Evolutionary conservation across 2,113 vertebrate species (phyloP).

Genomic region (Anoplopoma fimbria): DNA sequence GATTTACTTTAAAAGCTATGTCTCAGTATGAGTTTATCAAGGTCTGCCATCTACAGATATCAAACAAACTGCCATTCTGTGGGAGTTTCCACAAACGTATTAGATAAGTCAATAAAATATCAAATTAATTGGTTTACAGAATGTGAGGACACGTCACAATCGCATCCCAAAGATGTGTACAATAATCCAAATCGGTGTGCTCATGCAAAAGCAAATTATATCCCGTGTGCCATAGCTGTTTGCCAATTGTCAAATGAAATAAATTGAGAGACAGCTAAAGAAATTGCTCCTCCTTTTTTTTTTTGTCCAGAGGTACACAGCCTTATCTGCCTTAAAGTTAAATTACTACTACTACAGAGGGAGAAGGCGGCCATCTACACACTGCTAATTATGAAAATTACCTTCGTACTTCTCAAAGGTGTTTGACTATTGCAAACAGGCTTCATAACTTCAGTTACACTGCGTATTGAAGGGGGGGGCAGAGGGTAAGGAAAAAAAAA

Average conservation of each 20-base stretch:
- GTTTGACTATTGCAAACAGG: constrained; percentile 69
- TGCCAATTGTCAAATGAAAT: constrained; percentile 78
- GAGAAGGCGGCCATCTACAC: constrained; percentile 64
- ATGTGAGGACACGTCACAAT: constrained; percentile 46
- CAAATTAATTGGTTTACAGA: constrained; percentile 32
- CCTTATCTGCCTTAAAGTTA: constrained; percentile 76
- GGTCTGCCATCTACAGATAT: background rate
- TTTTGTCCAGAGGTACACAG: constrained; percentile 49
- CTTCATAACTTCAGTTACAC: constrained; percentile 72
- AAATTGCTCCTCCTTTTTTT: constrained; percentile 68
- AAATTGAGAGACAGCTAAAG: constrained; percentile 71
- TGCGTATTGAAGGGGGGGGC: constrained; percentile 50
- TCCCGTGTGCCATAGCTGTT: constrained; percentile 67
- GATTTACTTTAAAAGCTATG: background rate
- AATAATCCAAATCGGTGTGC: constrained; percentile 52
- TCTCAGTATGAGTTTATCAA: background rate
- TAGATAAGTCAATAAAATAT: constrained; percentile 41
- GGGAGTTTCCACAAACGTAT: background rate
- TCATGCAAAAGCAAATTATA: constrained; percentile 59
- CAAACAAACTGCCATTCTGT: background rate
- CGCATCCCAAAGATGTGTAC: constrained; percentile 43
- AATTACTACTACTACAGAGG: constrained; percentile 72
- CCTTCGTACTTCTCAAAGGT: constrained; percentile 63
- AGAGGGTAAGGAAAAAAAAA: constrained; percentile 16
- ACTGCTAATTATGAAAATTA: constrained; percentile 77